phyloP scores from a whole-genome alignment of 2,113 vertebrate species.

The Callipepla squamata region DNA sequence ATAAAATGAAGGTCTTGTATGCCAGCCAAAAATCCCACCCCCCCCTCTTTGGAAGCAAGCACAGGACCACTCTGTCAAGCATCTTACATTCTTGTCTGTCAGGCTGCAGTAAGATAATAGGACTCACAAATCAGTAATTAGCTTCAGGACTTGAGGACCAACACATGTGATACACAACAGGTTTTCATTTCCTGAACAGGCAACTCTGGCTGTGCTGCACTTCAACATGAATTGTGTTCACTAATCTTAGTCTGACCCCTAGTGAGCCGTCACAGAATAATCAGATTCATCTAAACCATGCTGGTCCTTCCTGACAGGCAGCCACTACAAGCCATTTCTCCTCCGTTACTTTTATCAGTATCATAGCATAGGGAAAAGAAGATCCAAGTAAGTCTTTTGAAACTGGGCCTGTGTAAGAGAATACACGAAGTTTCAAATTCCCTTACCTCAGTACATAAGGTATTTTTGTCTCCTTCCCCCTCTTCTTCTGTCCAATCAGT shows the following conservation, averaged over 20 bases:
- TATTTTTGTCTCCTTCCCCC: rapidly evolving
- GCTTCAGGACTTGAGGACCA: not conserved
- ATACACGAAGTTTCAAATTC: not conserved
- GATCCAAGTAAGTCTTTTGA: not conserved
- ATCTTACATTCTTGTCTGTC: not conserved
- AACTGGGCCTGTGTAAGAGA: not conserved
- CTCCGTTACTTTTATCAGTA: not conserved
- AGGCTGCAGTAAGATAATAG: not conserved
- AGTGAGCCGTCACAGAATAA: slow-evolving; percentile 57
- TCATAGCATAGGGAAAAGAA: not conserved
- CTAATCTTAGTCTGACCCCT: slow-evolving; percentile 67
- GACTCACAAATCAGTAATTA: slow-evolving; percentile 1
- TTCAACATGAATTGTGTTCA: not conserved
- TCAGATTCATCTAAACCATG: not conserved
- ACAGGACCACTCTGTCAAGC: not conserved
- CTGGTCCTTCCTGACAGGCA: not conserved
- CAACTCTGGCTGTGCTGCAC: rapidly evolving
- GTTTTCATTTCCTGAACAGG: not conserved
- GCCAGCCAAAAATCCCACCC: not conserved
- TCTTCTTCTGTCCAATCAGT: not conserved
- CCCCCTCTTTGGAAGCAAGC: not conserved
- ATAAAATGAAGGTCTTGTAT: not conserved
- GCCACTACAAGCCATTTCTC: not conserved
- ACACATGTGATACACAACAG: rapidly evolving
- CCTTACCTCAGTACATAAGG: not conserved